Conservation (phyloP, 2,113 vertebrate genomes). For the Pelecanoides urinatrix region DNA sequence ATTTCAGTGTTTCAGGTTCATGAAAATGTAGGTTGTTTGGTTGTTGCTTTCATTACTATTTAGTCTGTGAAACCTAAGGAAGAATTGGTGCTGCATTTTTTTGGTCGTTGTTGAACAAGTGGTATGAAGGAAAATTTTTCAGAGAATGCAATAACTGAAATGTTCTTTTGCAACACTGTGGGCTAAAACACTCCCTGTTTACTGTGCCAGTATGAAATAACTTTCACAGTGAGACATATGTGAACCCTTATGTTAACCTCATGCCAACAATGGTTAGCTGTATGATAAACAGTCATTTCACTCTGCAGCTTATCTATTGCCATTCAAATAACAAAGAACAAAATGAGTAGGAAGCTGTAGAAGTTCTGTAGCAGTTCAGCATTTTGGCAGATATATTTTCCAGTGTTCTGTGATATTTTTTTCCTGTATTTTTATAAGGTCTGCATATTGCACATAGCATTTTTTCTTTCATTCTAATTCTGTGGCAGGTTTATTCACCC, state of each 20-base stretch:
- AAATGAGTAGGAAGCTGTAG: not conserved
- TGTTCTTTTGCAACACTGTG: not conserved
- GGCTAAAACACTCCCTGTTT: not conserved
- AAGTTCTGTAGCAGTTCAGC: not conserved
- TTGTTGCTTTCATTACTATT: not conserved
- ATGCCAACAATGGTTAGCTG: not conserved
- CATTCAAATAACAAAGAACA: not conserved
- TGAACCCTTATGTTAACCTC: not conserved
- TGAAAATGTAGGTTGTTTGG: not conserved
- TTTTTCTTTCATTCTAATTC: not conserved
- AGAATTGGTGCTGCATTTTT: not conserved
- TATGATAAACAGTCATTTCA: not conserved
- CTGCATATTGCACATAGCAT: not conserved
- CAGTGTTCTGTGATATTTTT: not conserved
- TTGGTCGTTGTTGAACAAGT: fast-evolving
- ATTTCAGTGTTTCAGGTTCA: not conserved
- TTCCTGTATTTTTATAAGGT: not conserved
- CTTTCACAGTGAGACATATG: not conserved
- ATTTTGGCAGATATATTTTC: not conserved
- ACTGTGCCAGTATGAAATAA: not conserved
- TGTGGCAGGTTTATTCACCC: not conserved
- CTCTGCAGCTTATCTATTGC: not conserved
- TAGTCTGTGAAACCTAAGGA: not conserved
- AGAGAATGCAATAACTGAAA: not conserved
- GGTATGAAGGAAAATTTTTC: not conserved